Base-by-base conservation (phyloP, 2,888 invertebrate species). In the Acanthosepion esculentum region DNA sequence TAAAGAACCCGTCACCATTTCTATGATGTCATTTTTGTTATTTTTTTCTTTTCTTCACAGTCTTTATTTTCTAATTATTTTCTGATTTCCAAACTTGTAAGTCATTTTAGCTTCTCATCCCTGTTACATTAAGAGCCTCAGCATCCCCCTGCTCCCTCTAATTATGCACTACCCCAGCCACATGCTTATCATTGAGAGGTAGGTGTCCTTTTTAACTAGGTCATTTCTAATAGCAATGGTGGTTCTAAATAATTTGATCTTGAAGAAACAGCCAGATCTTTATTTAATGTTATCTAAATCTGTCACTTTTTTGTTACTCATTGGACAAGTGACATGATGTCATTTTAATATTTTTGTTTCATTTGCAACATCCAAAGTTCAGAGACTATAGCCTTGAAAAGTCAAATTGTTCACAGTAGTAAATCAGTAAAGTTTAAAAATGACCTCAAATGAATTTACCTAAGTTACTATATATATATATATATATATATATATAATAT, bases 11-110 rank as follows among this genome's bases (percentile, higher is more conserved):
- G 12, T 33, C 78, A n/a, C 78, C n/a, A 78, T n/a, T n/a, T 78
- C 3, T 78, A n/a, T 78, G n/a, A 59, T 78, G 8, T 78, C 0
- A 33, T n/a, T n/a, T 78, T 12, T n/a, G n/a, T 78, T 29, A 92
- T 92, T 8, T 23, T 53, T 93, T 48, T 93, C 8, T n/a, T 29
- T 48, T 93, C 48, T 93, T 93, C 50, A 93, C 93, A 93, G 93
- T 93, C 53, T 93, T 48, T 93, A 93, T 93, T 53, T 50, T 93
- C 93, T 93, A n/a, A 93, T 93, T 93, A 48, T 93, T 93, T 93
- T 93, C 50, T 93, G 41, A 41, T 41, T 53, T 93, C 93, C 50
- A 93, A 93, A 93, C 93, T 93, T 93, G 93, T 93, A 93, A 93
- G 93, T 93, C n/a, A 53, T 48, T 50, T 92, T 12, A 15, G 4